Evolutionary conservation across 1,140 invertebrate genomes (phyloP).

Genomic region (Popillia japonica): DNA sequence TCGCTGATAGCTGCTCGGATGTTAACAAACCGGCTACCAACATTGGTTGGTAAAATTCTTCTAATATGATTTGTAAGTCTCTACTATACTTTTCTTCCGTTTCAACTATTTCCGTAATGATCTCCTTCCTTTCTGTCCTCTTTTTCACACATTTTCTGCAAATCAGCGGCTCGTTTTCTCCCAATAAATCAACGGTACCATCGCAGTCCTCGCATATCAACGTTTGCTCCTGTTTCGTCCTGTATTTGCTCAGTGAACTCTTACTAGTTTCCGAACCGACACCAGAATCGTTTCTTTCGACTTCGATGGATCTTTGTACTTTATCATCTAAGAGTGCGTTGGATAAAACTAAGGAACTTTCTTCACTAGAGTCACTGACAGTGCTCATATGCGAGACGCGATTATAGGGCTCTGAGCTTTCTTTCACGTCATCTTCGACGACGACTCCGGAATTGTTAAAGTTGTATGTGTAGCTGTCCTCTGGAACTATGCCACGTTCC

Average conservation of each 20-base stretch:
- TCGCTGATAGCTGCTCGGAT: conserved; percentile 83
- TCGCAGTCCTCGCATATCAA: conserved; percentile 81
- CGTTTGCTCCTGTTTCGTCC: conserved; percentile 62
- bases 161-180: conserved; percentile 75
- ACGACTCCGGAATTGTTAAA: conserved; percentile 64
- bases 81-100: conserved; percentile 95
- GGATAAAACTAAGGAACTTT: conserved; percentile 70
- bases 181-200: conserved; percentile 72
- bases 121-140: conserved; percentile 89
- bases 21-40: conserved; percentile 84
- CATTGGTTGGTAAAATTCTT: conserved; percentile 95
- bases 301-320: conserved; percentile 66
- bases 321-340: conserved; percentile 58
- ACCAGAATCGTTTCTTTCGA: conserved; percentile 92
- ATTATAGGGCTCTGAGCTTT: conserved; percentile 60
- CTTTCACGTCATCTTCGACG: conserved; percentile 66
- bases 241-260: conserved; percentile 78
- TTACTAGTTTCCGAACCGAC: conserved; percentile 93
- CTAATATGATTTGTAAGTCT: conserved; percentile 89
- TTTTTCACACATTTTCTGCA: conserved; percentile 90
- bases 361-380: conserved; percentile 74
- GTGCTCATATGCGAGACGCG: conserved; percentile 67
- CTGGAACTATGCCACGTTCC: conserved; percentile 72
- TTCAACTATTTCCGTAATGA: conserved; percentile 94
- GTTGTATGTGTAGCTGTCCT: conserved; percentile 69